Evolutionary conservation across 2,113 vertebrate species (phyloP).

Genomic region (Cyprinus carpio): DNA sequence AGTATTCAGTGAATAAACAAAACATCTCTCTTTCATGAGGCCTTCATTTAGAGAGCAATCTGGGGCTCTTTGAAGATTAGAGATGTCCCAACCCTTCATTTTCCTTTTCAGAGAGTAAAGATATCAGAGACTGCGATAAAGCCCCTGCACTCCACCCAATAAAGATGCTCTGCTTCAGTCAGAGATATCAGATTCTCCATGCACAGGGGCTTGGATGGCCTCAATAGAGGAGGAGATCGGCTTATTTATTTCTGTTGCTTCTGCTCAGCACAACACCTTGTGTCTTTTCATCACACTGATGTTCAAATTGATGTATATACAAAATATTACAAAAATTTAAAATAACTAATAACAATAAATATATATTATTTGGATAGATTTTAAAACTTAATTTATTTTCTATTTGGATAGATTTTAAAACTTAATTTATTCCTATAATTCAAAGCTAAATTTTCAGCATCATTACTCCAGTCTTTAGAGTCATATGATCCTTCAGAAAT

Average conservation of each 20-base stretch:
- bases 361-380: background rate
- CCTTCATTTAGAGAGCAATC: background rate
- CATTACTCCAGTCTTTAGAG: too few relatives aligned
- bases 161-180: conserved; percentile 4
- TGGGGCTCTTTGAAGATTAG: conserved; percentile 7
- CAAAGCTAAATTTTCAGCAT: too few relatives aligned
- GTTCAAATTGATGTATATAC: too few relatives aligned
- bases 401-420: background rate
- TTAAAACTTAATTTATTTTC: background rate
- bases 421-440: background rate
- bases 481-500: background rate
- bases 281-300: too few relatives aligned
- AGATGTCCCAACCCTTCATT: background rate
- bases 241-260: background rate
- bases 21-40: background rate
- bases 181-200: conserved; percentile 10
- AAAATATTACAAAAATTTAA: too few relatives aligned
- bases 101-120: conserved; percentile 35
- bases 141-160: background rate
- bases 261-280: background rate
- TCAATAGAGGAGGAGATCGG: background rate
- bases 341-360: too few relatives aligned
- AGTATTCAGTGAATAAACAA: conserved; percentile 13
- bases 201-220: background rate
- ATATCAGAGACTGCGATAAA: conserved; percentile 36